phyloP scores from a whole-genome alignment of 2,113 vertebrate species.

The Anarhynchus alexandrinus region DNA sequence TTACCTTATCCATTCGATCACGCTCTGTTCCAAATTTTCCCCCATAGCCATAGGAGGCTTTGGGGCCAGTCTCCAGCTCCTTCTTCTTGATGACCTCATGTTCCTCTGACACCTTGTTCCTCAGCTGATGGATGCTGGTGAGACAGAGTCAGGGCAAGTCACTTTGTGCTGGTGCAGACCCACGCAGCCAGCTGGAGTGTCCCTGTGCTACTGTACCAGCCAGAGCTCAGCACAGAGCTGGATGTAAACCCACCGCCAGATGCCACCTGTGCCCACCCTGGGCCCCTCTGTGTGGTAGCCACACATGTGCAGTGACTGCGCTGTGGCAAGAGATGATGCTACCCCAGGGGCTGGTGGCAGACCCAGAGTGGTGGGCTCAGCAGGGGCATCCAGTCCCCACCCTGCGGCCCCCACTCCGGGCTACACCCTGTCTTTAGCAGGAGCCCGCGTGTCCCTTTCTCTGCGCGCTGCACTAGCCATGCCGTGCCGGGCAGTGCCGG shows the following conservation, averaged over 20 bases:
- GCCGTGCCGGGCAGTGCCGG: not conserved
- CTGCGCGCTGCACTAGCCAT: not conserved
- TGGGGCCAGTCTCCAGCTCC: conserved; percentile 81
- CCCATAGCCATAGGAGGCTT: conserved; percentile 94
- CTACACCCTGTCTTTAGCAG: not conserved
- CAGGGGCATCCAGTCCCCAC: no score
- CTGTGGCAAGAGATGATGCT: not conserved
- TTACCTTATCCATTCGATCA: conserved; percentile 95
- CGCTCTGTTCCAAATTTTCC: conserved; percentile 92
- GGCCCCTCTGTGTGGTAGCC: not conserved
- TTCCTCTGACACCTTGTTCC: conserved; percentile 85
- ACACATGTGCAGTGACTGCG: not conserved
- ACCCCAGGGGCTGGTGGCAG: no score
- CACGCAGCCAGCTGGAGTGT: not conserved
- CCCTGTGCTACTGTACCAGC: not conserved
- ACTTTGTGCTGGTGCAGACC: not conserved
- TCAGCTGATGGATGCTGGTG: conserved; percentile 86
- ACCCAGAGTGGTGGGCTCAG: rapidly evolving
- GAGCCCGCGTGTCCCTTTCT: not conserved
- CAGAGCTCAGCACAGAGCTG: not conserved
- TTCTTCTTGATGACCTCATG: conserved; percentile 88
- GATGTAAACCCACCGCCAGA: not conserved
- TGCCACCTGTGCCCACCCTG: not conserved
- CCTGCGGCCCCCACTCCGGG: not conserved
- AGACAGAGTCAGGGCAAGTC: not conserved